phyloP scores from a whole-genome alignment of 2,113 vertebrate genomes.

The Neofelis nebulosa region DNA sequence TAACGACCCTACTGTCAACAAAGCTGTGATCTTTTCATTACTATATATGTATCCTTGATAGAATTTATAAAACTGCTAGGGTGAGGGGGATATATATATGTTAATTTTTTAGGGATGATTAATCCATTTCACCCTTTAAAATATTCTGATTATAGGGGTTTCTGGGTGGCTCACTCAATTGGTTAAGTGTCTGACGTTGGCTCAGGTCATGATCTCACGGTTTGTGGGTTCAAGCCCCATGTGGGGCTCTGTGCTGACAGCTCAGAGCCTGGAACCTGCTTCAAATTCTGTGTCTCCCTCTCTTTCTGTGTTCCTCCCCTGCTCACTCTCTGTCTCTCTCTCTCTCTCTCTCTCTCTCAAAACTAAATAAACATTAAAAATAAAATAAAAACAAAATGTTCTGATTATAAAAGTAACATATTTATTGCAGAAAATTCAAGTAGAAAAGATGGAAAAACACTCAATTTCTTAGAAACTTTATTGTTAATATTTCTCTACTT shows the following conservation, averaged over 20 bases:
- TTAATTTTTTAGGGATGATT: neutral
- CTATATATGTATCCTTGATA: neutral
- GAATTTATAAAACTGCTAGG: neutral
- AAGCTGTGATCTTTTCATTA: conserved; percentile 1
- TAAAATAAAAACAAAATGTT: neutral
- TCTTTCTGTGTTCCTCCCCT: no score
- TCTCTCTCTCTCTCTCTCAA: no score
- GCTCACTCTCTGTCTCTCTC: no score
- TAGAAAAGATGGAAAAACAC: conserved; percentile 8
- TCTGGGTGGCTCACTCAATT: no score
- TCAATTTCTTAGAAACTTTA: neutral
- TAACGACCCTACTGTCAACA: neutral
- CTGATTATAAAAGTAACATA: conserved; percentile 15
- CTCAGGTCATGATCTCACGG: no score
- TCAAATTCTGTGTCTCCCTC: no score
- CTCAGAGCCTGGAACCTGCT: no score
- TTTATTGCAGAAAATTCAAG: conserved; percentile 19
- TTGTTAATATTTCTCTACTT: neutral
- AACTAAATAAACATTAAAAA: no score
- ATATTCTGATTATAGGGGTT: neutral
- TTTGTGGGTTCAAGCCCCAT: no score
- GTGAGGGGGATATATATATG: neutral
- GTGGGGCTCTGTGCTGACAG: no score
- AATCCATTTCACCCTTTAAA: neutral
- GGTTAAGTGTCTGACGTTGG: no score